Evolutionary conservation across 1,140 invertebrate genomes (phyloP).

Genomic region (Apis laboriosa): DNA sequence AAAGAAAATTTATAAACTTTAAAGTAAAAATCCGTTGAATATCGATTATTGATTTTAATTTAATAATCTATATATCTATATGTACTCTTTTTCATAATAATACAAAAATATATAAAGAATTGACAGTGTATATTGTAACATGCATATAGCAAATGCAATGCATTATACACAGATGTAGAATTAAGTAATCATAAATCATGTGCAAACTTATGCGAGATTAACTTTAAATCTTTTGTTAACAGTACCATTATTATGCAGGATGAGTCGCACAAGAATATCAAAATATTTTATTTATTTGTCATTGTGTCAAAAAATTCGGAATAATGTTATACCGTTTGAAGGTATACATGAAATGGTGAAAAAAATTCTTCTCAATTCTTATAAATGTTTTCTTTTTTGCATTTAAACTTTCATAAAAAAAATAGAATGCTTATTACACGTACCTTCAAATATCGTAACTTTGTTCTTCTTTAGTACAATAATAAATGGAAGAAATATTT

Average conservation of each 20-base stretch:
- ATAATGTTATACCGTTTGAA: too few relatives aligned
- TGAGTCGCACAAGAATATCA: too few relatives aligned
- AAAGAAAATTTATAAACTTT: not conserved
- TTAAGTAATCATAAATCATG: conserved; percentile 19
- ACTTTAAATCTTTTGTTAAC: conserved; percentile 1
- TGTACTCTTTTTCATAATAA: not conserved
- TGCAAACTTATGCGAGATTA: conserved; percentile 7
- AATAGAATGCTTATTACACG: too few relatives aligned
- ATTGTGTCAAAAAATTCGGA: too few relatives aligned
- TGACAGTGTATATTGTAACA: conserved; percentile 11
- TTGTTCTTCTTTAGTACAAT: too few relatives aligned
- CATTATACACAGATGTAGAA: conserved; percentile 1
- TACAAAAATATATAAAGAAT: conserved; percentile 9
- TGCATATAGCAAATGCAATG: not conserved
- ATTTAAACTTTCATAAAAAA: too few relatives aligned
- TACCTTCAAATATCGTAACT: too few relatives aligned
- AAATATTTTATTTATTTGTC: too few relatives aligned
- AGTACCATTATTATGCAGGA: not conserved
- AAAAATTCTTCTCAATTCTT: too few relatives aligned
- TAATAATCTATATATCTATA: not conserved
- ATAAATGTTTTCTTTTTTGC: too few relatives aligned
- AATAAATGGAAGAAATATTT: too few relatives aligned
- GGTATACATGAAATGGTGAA: too few relatives aligned
- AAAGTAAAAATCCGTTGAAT: not conserved
- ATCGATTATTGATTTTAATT: not conserved